Percentiles rank a stretch among this genome's conserved stretches.
phyloP scores from a whole-genome alignment of 2,888 invertebrate genomes.

The Choreutis nemorana region DNA sequence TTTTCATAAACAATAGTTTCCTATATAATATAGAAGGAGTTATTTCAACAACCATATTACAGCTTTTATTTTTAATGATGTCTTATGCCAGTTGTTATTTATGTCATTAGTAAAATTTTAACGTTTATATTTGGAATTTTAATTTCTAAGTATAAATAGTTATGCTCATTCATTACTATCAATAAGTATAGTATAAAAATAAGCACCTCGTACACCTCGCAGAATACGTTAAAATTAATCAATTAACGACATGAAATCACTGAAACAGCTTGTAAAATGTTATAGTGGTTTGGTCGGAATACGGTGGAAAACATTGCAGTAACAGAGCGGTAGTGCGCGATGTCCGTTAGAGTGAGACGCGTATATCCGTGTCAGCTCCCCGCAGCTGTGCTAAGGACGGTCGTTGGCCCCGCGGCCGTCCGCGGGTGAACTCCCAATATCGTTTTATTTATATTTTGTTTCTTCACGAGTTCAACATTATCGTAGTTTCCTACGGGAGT shows the following conservation, averaged over 20 bases:
- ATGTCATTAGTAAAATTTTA: no score
- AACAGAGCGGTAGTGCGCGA: no score
- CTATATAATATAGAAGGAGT: background rate
- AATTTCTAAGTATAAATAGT: no score
- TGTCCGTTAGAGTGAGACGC: slow-evolving; percentile 42
- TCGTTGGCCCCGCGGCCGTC: slow-evolving; percentile 58
- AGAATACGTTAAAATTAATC: slow-evolving; percentile 14
- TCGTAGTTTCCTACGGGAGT: no score
- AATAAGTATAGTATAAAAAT: no score
- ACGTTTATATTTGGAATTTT: no score
- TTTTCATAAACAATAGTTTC: background rate
- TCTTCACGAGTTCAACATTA: background rate
- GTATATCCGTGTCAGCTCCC: slow-evolving; percentile 33
- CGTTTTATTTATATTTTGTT: slow-evolving; percentile 22
- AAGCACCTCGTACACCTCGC: slow-evolving; percentile 1
- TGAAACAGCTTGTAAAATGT: no score
- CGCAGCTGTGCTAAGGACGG: slow-evolving; percentile 62
- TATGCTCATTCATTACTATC: no score
- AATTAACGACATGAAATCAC: no score
- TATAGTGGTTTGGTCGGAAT: slow-evolving; percentile 31
- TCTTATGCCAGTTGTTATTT: no score
- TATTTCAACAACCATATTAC: no score
- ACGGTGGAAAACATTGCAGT: slow-evolving; percentile 23
- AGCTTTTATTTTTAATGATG: no score
- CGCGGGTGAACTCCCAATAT: slow-evolving; percentile 63